Base-by-base conservation (phyloP, 2,888 invertebrate species). In the Epinotia demarniana region DNA sequence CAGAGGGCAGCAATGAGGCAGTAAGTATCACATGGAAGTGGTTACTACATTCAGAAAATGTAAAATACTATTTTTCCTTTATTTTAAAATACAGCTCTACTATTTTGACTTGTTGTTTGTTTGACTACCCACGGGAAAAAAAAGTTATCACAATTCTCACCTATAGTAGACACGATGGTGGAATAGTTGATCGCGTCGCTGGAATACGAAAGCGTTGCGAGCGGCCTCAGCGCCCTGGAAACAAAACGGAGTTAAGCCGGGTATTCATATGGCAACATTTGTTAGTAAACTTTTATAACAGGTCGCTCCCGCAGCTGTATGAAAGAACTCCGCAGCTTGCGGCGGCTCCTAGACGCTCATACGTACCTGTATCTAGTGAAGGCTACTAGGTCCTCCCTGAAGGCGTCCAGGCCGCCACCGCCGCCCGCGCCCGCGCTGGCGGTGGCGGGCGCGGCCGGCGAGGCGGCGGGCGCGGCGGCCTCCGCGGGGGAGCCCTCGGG, bases 161-260 rank as follows among this genome's bases (percentile, higher is more conserved):
- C 75, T 66, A 99, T 98, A 82, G 98, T 98, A 33, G 97, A 97
- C 6, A 97, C 97, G 79, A 98, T 97, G 6, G 97, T 97, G 4
- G 97, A 97, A 85, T 96, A 97, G 87, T 97, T 97, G 87, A 97
- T 97, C 71, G 98, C 96, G 89, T 99, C 99, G 84, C 96, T 97
- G 78, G 98, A 97, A 90, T 99, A 99, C 80, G 97, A 97, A 5
- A 99, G 93, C 6, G 98, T 98, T 5, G 98, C 98, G 9, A 99
- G 93, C 19, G 97, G 96, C 13, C 97, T 95, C 79, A 99, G 93
- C 18, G 96, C 95, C 80, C 69, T 69, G 46, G 27, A 96, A 96
- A 81, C 83, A 84, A 18, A 46, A 12, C 39, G n/a, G n/a, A 63
- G 23, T 33, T 33, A 8, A 3, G 2, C 27, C 27, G 27, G 27